Conservation (phyloP, 2,113 vertebrate genomes). For the Pterocles gutturalis region DNA sequence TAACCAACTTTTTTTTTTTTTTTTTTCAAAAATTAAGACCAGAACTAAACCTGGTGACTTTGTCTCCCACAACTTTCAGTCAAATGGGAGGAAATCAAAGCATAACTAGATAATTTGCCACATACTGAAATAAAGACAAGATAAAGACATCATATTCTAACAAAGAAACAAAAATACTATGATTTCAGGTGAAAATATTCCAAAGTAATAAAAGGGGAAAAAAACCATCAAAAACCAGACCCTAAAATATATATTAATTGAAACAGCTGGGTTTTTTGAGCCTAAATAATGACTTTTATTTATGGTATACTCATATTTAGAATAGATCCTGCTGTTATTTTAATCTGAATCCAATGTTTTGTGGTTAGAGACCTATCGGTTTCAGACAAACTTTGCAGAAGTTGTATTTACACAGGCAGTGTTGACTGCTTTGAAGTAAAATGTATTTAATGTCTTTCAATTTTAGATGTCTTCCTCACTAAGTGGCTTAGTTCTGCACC, state of each 20-base stretch:
- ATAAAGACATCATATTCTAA: neutral
- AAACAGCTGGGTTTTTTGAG: neutral
- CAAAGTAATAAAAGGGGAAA: neutral
- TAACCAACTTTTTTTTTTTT: accelerated
- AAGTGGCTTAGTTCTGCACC: constrained; percentile 50
- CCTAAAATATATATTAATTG: neutral
- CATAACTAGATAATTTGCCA: neutral
- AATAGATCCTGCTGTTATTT: neutral
- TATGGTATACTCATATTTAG: neutral
- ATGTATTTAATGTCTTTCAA: constrained; percentile 66
- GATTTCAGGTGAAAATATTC: neutral
- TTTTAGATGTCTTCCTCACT: constrained; percentile 67
- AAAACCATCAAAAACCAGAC: neutral
- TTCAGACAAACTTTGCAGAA: constrained; percentile 47
- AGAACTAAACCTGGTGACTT: neutral
- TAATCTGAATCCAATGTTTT: neutral
- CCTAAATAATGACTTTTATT: neutral
- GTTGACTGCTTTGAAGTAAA: constrained; percentile 71
- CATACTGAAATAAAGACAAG: neutral
- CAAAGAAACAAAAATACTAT: neutral
- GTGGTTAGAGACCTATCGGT: neutral
- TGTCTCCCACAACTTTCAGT: neutral
- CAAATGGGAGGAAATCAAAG: neutral
- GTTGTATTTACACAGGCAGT: constrained; percentile 50
- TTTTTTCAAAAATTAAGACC: neutral